Evolutionary conservation across 1,140 invertebrate species (phyloP).

Genomic region (Hypsibius dujardini): DNA sequence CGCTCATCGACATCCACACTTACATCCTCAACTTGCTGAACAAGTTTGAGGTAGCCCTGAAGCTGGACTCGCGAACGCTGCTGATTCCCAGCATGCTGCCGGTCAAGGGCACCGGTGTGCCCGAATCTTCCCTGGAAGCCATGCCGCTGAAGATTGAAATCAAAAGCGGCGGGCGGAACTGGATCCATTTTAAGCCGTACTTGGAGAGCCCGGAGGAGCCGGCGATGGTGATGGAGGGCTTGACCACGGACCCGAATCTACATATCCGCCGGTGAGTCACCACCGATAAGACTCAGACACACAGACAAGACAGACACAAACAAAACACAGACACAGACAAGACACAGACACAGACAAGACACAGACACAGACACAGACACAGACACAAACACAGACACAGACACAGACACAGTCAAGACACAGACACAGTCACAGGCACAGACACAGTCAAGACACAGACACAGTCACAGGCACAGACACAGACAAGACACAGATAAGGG

Average conservation of each 20-base stretch:
- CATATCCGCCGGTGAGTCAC: not conserved
- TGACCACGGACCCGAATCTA: not conserved
- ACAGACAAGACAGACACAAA: too few species aligned
- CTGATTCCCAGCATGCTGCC: slow-evolving; percentile 81
- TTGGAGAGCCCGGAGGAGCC: slow-evolving; percentile 19
- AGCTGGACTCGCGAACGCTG: slow-evolving; percentile 79
- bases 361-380: too few species aligned
- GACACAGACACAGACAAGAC: too few species aligned
- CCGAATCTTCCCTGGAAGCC: not conserved
- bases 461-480: too few species aligned
- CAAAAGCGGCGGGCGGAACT: slow-evolving; percentile 6
- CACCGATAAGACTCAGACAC: too few species aligned
- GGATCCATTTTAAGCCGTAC: slow-evolving; percentile 17
- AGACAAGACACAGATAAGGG: not conserved
- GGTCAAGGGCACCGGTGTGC: slow-evolving; percentile 39
- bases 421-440: too few species aligned
- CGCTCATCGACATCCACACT: slow-evolving; percentile 42
- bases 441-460: too few species aligned
- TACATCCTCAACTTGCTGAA: slow-evolving; percentile 75
- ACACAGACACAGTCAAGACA: too few species aligned
- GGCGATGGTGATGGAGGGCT: not conserved
- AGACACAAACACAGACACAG: too few species aligned
- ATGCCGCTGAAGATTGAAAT: slow-evolving; percentile 15
- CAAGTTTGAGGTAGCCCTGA: slow-evolving; percentile 92
- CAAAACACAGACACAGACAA: too few species aligned